phyloP scores from a whole-genome alignment of 2,888 invertebrate genomes.

The Andrena praecox region DNA sequence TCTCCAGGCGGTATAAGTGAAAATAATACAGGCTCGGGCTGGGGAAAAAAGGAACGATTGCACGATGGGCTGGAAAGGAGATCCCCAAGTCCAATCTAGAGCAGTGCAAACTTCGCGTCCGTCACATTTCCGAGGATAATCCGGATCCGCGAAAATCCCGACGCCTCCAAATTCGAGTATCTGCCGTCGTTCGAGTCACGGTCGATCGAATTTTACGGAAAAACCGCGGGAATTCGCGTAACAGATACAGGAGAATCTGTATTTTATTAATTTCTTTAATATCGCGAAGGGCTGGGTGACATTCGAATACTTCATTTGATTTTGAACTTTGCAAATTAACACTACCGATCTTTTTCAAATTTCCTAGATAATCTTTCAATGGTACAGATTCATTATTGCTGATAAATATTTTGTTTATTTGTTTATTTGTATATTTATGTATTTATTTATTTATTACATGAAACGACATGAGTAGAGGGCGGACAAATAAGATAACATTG shows the following conservation, averaged over 20 bases:
- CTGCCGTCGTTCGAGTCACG: slow-evolving; percentile 20
- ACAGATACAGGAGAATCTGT: neutral
- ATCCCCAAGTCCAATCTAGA: slow-evolving; percentile 37
- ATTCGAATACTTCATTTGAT: too few species aligned
- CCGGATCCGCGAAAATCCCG: slow-evolving; percentile 55
- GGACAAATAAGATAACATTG: too few species aligned
- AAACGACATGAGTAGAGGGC: too few species aligned
- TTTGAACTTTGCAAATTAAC: too few species aligned
- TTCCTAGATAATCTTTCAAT: too few species aligned
- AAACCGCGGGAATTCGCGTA: neutral
- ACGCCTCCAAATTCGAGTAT: slow-evolving; percentile 49
- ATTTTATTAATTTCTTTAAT: neutral
- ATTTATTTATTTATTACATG: too few species aligned
- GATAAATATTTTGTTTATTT: too few species aligned
- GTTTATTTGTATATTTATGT: too few species aligned
- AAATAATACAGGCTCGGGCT: slow-evolving; percentile 30
- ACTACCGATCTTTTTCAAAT: too few species aligned
- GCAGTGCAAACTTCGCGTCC: slow-evolving; percentile 44
- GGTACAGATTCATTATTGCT: too few species aligned
- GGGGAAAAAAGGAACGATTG: neutral
- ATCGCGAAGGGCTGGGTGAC: too few species aligned
- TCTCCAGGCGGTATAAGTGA: neutral
- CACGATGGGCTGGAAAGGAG: neutral
- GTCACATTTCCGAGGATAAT: slow-evolving; percentile 57
- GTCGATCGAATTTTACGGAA: neutral